Evolutionary conservation across 1,140 invertebrate genomes (phyloP).

Genomic region (Copidosoma floridanum): DNA sequence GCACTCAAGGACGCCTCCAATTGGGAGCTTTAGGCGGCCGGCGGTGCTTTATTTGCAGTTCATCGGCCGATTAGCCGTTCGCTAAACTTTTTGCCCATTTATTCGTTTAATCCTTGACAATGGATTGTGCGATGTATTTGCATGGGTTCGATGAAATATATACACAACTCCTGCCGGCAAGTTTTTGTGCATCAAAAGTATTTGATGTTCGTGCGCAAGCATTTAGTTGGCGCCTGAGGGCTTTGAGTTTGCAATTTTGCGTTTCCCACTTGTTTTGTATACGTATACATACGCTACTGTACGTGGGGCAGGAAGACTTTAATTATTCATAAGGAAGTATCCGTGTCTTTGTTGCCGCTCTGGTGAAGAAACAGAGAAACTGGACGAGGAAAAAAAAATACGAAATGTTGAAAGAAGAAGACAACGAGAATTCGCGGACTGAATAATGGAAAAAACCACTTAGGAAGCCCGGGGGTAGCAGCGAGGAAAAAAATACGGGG

Average conservation of each 20-base stretch:
- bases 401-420: constrained; percentile 29
- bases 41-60: neutral
- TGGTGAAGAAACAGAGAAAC: constrained; percentile 19
- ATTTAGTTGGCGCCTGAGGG: too few species aligned
- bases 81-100: too few species aligned
- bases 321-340: constrained; percentile 24
- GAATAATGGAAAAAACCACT: constrained; percentile 33
- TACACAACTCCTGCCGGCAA: too few species aligned
- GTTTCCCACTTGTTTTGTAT: too few species aligned
- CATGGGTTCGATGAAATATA: too few species aligned
- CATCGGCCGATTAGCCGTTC: too few species aligned
- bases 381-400: neutral
- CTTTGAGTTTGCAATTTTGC: constrained; percentile 10
- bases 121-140: too few species aligned
- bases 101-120: too few species aligned
- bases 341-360: constrained; percentile 5
- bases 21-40: neutral
- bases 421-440: constrained; percentile 1
- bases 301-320: constrained; percentile 11
- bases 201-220: too few species aligned
- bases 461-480: constrained; percentile 34
- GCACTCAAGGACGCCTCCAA: neutral
- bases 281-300: too few species aligned
- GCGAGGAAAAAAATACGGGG: constrained; percentile 23
- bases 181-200: too few species aligned